A percentile compares a stretch with the other conserved stretches of the same genome.
Evolutionary conservation across 1,140 invertebrate species (phyloP).

Genomic region (Ostrea denselamellosa): DNA sequence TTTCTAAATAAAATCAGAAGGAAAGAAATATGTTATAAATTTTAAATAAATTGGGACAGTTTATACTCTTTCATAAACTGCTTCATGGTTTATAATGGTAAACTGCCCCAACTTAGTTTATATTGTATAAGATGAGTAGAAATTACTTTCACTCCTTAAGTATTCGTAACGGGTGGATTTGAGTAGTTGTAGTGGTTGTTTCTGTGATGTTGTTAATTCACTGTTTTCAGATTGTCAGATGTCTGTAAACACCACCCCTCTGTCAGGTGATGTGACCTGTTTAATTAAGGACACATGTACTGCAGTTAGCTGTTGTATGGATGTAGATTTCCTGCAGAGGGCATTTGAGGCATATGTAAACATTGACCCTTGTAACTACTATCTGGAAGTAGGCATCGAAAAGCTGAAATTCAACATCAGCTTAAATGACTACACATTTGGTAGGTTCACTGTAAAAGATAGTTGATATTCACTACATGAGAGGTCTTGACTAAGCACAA

Average conservation of each 20-base stretch:
- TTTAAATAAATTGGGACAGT: no score
- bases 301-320: conserved; percentile 55
- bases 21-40: no score
- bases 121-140: no score
- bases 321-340: conserved; percentile 52
- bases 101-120: no score
- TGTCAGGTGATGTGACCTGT: conserved; percentile 48
- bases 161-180: neutral
- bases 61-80: no score
- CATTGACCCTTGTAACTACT: conserved; percentile 54
- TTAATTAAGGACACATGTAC: conserved; percentile 58
- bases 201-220: neutral
- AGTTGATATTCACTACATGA: no score
- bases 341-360: conserved; percentile 52
- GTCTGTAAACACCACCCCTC: conserved; percentile 40
- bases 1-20: no score
- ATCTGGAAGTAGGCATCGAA: conserved; percentile 55
- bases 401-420: conserved; percentile 48
- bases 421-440: conserved; percentile 41
- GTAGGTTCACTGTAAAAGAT: neutral
- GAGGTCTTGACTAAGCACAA: no score
- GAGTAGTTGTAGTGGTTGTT: neutral
- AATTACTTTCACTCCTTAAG: no score
- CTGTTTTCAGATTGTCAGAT: conserved; percentile 49
- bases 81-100: no score